Conservation (phyloP, 2,888 invertebrate genomes). For the Liodrosophila aerea region DNA sequence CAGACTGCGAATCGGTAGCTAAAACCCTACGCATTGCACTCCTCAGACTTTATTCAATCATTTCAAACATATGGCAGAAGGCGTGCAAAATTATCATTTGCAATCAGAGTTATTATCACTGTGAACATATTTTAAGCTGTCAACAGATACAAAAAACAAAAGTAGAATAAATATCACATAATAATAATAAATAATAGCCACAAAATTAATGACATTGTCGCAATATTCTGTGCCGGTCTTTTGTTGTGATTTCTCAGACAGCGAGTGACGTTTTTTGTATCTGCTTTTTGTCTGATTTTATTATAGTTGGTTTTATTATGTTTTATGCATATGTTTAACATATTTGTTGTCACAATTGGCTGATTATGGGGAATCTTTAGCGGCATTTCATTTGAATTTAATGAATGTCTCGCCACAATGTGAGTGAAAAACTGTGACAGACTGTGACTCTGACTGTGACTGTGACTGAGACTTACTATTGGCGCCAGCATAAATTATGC, state of each 20-base stretch:
- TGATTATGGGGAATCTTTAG: conserved; percentile 43
- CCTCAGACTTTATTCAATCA: conserved; percentile 6
- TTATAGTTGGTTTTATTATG: not conserved
- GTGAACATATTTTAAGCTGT: conserved; percentile 38
- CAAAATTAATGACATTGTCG: conserved; percentile 52
- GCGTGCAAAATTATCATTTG: conserved; percentile 42
- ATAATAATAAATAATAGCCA: conserved; percentile 40
- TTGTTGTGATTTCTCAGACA: conserved; percentile 36
- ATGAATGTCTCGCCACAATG: conserved; percentile 34
- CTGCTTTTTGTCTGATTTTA: conserved; percentile 1
- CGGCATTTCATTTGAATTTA: conserved; percentile 41
- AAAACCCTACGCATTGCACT: not conserved
- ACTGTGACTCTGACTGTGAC: conserved; percentile 20
- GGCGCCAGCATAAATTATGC: conserved; percentile 63
- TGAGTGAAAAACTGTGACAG: conserved; percentile 22
- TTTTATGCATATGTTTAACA: conserved; percentile 67
- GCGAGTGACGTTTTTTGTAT: conserved; percentile 31
- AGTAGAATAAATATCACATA: conserved; percentile 14
- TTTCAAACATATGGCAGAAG: conserved; percentile 9
- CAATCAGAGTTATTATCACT: conserved; percentile 38
- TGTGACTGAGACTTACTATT: conserved; percentile 26
- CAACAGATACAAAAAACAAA: conserved; percentile 8
- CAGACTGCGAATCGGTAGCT: conserved; percentile 3
- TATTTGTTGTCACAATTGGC: conserved; percentile 65
- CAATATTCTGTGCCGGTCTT: conserved; percentile 35